A percentile compares a stretch with the other conserved stretches of the same genome.
Evolutionary conservation across 2,888 invertebrate genomes (phyloP).

Genomic region (Tipula unca): DNA sequence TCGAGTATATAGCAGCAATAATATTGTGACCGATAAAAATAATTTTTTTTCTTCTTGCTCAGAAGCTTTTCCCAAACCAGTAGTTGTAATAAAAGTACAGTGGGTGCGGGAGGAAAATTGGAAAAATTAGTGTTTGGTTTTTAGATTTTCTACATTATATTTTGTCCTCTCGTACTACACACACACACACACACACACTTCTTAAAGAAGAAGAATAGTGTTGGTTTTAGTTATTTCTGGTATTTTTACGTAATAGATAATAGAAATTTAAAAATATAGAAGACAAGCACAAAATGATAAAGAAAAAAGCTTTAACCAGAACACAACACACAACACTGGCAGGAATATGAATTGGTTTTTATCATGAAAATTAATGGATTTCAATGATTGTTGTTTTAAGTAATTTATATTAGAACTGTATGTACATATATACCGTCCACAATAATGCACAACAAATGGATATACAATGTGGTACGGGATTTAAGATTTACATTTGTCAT

Average conservation of each 20-base stretch:
- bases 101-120: background rate
- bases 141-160: background rate
- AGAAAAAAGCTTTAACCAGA: background rate
- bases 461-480: background rate
- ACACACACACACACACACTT: no score
- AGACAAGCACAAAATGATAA: background rate
- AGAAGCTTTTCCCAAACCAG: background rate
- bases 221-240: background rate
- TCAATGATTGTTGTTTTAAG: background rate
- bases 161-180: background rate
- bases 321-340: background rate
- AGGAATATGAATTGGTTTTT: background rate
- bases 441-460: background rate
- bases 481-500: background rate
- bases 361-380: conserved; percentile 8
- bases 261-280: background rate
- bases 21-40: background rate
- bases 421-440: background rate
- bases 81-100: background rate
- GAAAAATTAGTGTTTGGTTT: background rate
- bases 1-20: background rate
- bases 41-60: no score
- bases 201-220: background rate
- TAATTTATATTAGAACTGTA: background rate
- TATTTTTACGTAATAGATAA: background rate